Evolutionary conservation across 30 jellyfish, hydroid and myxozoan species (phyloP).

Genomic region (Chironex yamaguchii): DNA sequence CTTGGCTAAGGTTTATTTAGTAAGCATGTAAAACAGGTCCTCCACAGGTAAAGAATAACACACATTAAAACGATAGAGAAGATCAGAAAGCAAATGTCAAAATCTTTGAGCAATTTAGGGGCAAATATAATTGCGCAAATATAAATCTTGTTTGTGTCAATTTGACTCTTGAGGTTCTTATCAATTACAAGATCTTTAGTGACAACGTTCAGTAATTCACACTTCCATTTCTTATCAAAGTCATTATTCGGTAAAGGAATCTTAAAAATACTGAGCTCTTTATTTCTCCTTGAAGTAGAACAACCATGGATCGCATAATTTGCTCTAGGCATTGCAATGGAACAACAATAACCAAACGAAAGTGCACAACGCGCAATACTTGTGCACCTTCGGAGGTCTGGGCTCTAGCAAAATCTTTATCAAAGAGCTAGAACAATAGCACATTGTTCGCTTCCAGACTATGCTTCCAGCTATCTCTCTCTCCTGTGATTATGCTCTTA

Average conservation of each 20-base stretch:
- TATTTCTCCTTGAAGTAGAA: slow-evolving; percentile 46
- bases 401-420: slow-evolving; percentile 45
- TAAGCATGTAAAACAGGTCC: background rate
- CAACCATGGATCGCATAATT: slow-evolving; percentile 44
- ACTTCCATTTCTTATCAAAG: slow-evolving; percentile 47
- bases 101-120: background rate
- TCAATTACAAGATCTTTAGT: slow-evolving; percentile 38
- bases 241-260: slow-evolving; percentile 37
- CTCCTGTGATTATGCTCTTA: slow-evolving; percentile 38
- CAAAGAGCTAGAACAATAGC: slow-evolving; percentile 59
- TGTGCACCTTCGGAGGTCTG: slow-evolving; percentile 58
- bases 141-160: slow-evolving; percentile 31
- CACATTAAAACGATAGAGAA: background rate
- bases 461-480: no score
- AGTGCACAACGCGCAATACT: background rate
- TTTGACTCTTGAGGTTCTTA: slow-evolving; percentile 6
- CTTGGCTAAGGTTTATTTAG: no score
- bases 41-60: background rate
- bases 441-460: slow-evolving; percentile 70
- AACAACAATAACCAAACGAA: background rate
- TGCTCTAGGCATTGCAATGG: slow-evolving; percentile 33
- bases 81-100: background rate
- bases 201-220: slow-evolving; percentile 40
- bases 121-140: slow-evolving; percentile 22
- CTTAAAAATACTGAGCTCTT: slow-evolving; percentile 44